phyloP scores from a whole-genome alignment of 2,888 invertebrate species.

The Epirrhoe tristata region DNA sequence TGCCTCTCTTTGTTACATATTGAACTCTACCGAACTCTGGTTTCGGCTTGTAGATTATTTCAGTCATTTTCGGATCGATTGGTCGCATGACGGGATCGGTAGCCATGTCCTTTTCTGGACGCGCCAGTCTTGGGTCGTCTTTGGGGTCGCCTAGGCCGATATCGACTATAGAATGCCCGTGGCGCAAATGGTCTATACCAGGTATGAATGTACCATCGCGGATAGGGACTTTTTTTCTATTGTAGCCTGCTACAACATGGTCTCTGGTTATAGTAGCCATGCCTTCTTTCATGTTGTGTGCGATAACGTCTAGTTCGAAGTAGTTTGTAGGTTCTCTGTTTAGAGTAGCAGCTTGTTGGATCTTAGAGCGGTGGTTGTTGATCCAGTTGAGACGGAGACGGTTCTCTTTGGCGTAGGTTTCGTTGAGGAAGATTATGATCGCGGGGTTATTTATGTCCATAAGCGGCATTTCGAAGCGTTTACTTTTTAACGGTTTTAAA shows the following conservation, averaged over 20 bases:
- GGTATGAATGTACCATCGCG: conserved; percentile 56
- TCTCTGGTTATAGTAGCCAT: conserved; percentile 59
- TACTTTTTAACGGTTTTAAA: neutral
- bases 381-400: conserved; percentile 62
- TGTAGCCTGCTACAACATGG: conserved; percentile 52
- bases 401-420: conserved; percentile 63
- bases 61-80: conserved; percentile 50
- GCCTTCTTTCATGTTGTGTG: conserved; percentile 58
- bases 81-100: conserved; percentile 63
- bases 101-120: conserved; percentile 52
- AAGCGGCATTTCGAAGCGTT: conserved; percentile 53
- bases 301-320: conserved; percentile 58
- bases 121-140: conserved; percentile 55
- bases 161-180: conserved; percentile 57
- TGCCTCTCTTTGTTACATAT: conserved; percentile 53
- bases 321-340: conserved; percentile 59
- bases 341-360: conserved; percentile 60
- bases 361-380: conserved; percentile 37
- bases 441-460: conserved; percentile 61
- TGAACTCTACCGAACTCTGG: conserved; percentile 55
- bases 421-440: conserved; percentile 60
- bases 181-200: conserved; percentile 51
- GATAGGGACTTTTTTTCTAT: conserved; percentile 52
- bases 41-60: conserved; percentile 55
- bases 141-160: conserved; percentile 58